phyloP scores from a whole-genome alignment of 2,797 vertebrate genomes.

The Ceyx erithaca region DNA sequence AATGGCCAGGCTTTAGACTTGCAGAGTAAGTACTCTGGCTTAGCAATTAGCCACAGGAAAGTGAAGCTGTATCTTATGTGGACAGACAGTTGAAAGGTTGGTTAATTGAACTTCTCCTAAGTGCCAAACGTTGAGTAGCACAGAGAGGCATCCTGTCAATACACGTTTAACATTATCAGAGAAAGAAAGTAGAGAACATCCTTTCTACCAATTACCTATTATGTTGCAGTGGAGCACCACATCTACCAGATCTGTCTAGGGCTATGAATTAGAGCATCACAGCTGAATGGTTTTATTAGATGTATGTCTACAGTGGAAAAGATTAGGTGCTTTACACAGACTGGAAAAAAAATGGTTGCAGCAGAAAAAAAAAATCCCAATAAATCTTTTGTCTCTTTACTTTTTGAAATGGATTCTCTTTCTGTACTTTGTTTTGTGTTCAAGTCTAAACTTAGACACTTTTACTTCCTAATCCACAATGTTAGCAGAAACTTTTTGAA shows the following conservation, averaged over 20 bases:
- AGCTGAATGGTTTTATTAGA: background rate
- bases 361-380: background rate
- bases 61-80: conserved; percentile 8
- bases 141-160: conserved; percentile 5
- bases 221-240: background rate
- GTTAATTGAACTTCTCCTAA: conserved; percentile 46
- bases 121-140: background rate
- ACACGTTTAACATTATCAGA: background rate
- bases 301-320: background rate
- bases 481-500: background rate
- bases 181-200: background rate
- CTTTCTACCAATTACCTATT: background rate
- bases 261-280: background rate
- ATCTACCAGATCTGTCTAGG: background rate
- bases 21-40: background rate
- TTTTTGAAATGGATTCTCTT: background rate
- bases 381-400: background rate
- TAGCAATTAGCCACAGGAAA: conserved; percentile 28
- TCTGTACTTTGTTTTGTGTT: background rate
- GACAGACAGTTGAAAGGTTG: conserved; percentile 22
- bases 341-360: background rate
- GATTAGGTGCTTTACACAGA: background rate
- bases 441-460: background rate
- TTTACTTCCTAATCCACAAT: background rate
- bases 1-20: background rate